A percentile compares a stretch with the other conserved stretches of the same genome.
Evolutionary conservation across 2,113 vertebrate genomes (phyloP).

Genomic region (Origma solitaria): DNA sequence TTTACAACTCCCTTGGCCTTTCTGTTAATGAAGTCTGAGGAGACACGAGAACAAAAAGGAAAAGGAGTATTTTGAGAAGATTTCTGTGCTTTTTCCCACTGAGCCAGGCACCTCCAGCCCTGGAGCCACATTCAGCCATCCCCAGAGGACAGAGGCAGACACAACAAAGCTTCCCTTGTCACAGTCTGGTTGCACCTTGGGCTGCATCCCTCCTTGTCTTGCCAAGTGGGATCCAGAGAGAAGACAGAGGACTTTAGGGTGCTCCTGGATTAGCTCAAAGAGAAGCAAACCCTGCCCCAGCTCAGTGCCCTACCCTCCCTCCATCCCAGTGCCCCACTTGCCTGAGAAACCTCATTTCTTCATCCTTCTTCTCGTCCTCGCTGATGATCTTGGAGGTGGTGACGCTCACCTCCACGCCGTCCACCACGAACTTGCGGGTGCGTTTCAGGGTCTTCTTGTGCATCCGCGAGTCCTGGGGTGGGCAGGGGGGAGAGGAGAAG

Average conservation of each 20-base stretch:
- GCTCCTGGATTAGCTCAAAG: background rate
- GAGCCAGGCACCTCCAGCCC: background rate
- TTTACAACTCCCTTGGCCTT: background rate
- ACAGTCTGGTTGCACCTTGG: background rate
- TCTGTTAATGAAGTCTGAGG: background rate
- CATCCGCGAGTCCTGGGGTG: slow-evolving; percentile 71
- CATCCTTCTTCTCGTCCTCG: slow-evolving; percentile 96
- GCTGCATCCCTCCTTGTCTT: background rate
- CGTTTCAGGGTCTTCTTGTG: slow-evolving; percentile 92
- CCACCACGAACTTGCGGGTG: slow-evolving; percentile 89
- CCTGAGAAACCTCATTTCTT: slow-evolving; percentile 98
- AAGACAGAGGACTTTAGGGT: background rate
- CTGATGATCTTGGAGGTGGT: slow-evolving; percentile 97
- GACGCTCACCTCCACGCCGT: slow-evolving; percentile 93
- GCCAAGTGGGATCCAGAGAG: background rate
- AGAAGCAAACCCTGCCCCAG: background rate
- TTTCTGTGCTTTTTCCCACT: background rate
- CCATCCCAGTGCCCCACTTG: slow-evolving; percentile 27
- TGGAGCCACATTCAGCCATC: background rate
- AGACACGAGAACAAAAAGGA: background rate
- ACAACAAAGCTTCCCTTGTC: background rate
- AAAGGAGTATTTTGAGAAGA: background rate
- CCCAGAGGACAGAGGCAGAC: background rate
- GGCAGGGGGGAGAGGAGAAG: background rate
- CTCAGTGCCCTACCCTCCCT: fast-evolving